Evolutionary conservation across 2,888 invertebrate genomes (phyloP), one percentile per base, ranked within the genome.

Genomic region (Euplagia quadripunctaria): DNA sequence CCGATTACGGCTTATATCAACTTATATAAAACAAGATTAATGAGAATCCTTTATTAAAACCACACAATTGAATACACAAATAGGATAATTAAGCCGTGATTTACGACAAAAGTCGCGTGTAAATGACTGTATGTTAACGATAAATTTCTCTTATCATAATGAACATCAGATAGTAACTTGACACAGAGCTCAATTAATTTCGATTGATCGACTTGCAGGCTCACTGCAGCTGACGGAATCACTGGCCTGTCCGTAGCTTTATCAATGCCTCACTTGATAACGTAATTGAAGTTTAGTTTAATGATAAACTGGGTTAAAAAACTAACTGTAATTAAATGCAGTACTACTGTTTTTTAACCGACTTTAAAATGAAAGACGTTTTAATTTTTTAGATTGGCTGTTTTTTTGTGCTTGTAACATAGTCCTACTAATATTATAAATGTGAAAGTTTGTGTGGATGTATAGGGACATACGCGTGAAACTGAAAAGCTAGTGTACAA

Each of bases 61-160:
- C 5, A 46, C 46, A 46, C 61, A 61, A 61, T 63, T 31, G 8
- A 63, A 70, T 61, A n/a, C 49, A 66, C 20, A 49, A 70, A 51
- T 20, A 41, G 12, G 5, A 11, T 71, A 43, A 64, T 43, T 20
- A 69, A 63, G 46, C 6, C 4, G 17, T 9, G 31, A 70, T 58
- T 66, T 58, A 71, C 46, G 12, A 65, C n/a, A 12, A 58, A 64
- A 64, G n/a, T 14, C 31, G 42, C 52, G 11, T 43, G 41, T 46
- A 46, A 46, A 46, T 70, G 64, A 17, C 41, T 52, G 12, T 70
- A 70, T 49, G 49, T 41, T 41, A 20, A 3, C n/a, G 11, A 72
- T 67, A 42, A 51, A 67, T 66, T 67, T 12, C 51, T 67, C 41
- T 4, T 63, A 72, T 67, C 61, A 43, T 51, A n/a, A 67, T 67